phyloP scores from a whole-genome alignment of 2,888 invertebrate genomes.

The Amblyjoppa proteus region DNA sequence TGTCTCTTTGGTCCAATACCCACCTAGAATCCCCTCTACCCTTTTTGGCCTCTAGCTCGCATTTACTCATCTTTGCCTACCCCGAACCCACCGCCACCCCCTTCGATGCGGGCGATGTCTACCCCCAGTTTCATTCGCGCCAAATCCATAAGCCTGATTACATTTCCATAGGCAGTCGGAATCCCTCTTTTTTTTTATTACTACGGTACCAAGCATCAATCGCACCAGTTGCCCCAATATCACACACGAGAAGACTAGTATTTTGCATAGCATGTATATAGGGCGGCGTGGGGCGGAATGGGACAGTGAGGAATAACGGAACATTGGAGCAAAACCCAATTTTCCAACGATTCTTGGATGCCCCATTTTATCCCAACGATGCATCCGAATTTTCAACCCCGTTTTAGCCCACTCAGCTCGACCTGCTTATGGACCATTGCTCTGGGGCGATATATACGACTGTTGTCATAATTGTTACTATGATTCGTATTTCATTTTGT shows the following conservation, averaged over 20 bases:
- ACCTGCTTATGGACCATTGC: too few relatives aligned
- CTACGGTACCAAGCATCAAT: neutral
- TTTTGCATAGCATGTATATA: neutral
- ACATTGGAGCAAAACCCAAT: too few relatives aligned
- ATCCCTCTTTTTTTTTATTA: constrained; percentile 20
- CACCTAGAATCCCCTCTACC: neutral
- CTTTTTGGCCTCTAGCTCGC: neutral
- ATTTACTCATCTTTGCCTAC: constrained; percentile 15
- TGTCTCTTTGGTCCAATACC: constrained; percentile 51
- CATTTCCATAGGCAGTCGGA: constrained; percentile 50
- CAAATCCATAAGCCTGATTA: constrained; percentile 67
- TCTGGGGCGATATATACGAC: too few relatives aligned
- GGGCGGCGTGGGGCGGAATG: neutral
- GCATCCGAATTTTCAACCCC: too few relatives aligned
- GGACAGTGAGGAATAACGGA: too few relatives aligned
- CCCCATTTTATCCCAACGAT: neutral
- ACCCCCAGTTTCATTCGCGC: constrained; percentile 39
- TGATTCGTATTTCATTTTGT: too few relatives aligned
- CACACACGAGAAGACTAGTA: constrained; percentile 1
- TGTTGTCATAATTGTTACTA: too few relatives aligned
- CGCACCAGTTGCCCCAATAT: constrained; percentile 8
- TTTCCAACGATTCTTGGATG: too few relatives aligned
- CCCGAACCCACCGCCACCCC: neutral
- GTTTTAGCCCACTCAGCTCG: too few relatives aligned
- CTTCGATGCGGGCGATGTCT: neutral